Percentiles rank a stretch among this genome's conserved stretches.
Evolutionary conservation across 1,140 invertebrate genomes (phyloP).

Genomic region (Tribolium madens): DNA sequence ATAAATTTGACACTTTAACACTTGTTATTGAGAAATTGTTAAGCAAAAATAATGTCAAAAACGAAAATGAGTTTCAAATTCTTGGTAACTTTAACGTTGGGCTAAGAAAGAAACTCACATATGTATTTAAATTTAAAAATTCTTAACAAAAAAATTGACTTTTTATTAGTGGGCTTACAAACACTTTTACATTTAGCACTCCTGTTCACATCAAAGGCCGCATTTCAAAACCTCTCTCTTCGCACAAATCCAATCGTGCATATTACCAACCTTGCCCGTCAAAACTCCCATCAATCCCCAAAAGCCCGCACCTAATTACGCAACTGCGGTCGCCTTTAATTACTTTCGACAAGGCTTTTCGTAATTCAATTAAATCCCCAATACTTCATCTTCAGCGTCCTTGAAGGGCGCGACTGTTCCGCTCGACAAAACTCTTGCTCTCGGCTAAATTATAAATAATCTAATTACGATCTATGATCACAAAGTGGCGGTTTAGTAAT

Average conservation of each 20-base stretch:
- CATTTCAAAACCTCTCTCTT: background rate
- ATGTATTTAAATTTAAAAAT: too few relatives aligned
- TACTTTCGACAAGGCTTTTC: background rate
- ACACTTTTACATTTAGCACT: too few relatives aligned
- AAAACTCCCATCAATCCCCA: background rate
- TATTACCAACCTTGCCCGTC: background rate
- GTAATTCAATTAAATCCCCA: constrained; percentile 2
- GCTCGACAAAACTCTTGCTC: constrained; percentile 51
- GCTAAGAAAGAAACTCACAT: too few relatives aligned
- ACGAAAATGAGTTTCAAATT: too few relatives aligned
- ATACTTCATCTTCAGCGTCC: background rate
- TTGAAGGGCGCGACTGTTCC: constrained; percentile 45
- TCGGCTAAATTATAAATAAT: constrained; percentile 60
- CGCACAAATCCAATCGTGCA: background rate
- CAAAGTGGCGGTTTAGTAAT: constrained; percentile 60
- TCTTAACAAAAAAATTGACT: too few relatives aligned
- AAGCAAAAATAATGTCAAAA: too few relatives aligned
- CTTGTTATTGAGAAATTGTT: too few relatives aligned
- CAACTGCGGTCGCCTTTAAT: background rate
- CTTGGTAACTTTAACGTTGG: too few relatives aligned
- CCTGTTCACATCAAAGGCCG: background rate
- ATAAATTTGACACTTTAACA: too few relatives aligned
- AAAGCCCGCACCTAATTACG: background rate
- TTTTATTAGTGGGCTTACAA: too few relatives aligned
- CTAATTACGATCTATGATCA: constrained; percentile 60